A percentile compares a stretch with the other conserved stretches of the same genome.
Evolutionary conservation across 2,888 invertebrate species (phyloP).

Genomic region (Lordiphosa fenestrarum): DNA sequence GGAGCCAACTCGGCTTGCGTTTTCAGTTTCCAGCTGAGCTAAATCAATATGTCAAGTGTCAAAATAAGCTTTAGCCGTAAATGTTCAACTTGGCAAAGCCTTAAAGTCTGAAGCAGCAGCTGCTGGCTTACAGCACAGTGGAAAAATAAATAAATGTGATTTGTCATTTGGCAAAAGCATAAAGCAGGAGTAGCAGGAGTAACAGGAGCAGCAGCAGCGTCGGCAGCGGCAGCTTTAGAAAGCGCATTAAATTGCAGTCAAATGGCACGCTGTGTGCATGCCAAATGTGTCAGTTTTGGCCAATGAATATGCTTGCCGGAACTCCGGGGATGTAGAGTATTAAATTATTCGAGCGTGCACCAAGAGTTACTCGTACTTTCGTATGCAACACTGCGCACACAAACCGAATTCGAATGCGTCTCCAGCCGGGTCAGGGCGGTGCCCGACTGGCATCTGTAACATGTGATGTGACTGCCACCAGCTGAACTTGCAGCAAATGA

Average conservation of each 20-base stretch:
- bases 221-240: slow-evolving; percentile 27
- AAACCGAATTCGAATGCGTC: slow-evolving; percentile 33
- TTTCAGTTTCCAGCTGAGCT: slow-evolving; percentile 4
- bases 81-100: slow-evolving; percentile 17
- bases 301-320: slow-evolving; percentile 35
- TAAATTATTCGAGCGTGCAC: slow-evolving; percentile 75
- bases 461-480: slow-evolving; percentile 30
- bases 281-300: slow-evolving; percentile 56
- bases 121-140: slow-evolving; percentile 31
- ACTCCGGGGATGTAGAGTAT: slow-evolving; percentile 22
- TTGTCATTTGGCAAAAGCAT: slow-evolving; percentile 72
- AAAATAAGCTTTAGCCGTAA: slow-evolving; percentile 8
- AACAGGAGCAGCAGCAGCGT: slow-evolving; percentile 1
- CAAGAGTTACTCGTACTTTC: slow-evolving; percentile 49
- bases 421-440: not conserved
- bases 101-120: slow-evolving; percentile 21
- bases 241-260: slow-evolving; percentile 74
- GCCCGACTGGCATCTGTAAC: slow-evolving; percentile 11
- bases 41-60: slow-evolving; percentile 14
- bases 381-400: slow-evolving; percentile 69
- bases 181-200: slow-evolving; percentile 30
- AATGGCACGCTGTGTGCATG: slow-evolving; percentile 71
- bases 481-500: slow-evolving; percentile 67
- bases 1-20: not conserved
- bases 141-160: slow-evolving; percentile 73